phyloP scores from a whole-genome alignment of 2,113 vertebrate genomes.

The Amphiprion ocellaris region DNA sequence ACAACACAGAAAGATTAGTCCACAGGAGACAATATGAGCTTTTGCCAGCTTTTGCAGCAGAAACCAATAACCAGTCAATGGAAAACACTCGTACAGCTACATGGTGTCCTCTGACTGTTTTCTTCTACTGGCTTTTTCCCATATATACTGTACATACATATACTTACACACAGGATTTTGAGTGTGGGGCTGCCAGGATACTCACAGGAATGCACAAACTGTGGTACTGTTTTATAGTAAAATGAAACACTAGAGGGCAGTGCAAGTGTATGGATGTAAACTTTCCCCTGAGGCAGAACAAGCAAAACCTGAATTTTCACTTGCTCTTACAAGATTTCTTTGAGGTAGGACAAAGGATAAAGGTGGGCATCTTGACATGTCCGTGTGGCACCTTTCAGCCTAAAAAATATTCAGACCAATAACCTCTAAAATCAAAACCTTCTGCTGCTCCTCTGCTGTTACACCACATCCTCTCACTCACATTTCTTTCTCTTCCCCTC shows the following conservation, averaged over 20 bases:
- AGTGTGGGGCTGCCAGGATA: no score
- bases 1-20: not conserved
- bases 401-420: constrained; percentile 3
- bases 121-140: not conserved
- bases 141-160: not conserved
- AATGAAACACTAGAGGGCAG: constrained; percentile 37
- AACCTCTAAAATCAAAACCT: constrained; percentile 12
- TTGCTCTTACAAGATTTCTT: not conserved
- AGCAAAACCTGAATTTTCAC: no score
- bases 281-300: no score
- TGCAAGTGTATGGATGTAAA: not conserved
- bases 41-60: not conserved
- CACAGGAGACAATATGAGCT: not conserved
- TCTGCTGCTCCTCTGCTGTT: not conserved
- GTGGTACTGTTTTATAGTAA: not conserved
- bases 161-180: no score
- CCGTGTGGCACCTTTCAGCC: not conserved
- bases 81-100: not conserved
- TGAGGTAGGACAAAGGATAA: not conserved
- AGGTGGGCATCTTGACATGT: not conserved
- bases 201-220: no score
- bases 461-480: not conserved
- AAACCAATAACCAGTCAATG: not conserved
- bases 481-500: not conserved
- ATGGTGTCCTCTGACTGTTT: not conserved